Evolutionary conservation across 2,797 vertebrate genomes (phyloP).

Genomic region (Delichon dasypus): DNA sequence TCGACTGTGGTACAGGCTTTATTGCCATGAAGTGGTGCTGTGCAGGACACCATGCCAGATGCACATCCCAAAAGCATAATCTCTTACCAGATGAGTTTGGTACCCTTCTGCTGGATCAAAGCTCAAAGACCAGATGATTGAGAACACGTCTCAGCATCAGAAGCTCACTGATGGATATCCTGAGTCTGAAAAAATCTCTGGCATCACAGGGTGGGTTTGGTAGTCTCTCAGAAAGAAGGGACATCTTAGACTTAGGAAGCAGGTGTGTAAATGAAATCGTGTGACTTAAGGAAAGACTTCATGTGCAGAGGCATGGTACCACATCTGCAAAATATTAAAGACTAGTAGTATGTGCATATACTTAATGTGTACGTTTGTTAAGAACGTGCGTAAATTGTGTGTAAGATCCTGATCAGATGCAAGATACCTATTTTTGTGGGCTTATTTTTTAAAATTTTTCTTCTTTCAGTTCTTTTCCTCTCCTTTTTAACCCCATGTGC

Average conservation of each 20-base stretch:
- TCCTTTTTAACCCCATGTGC: not conserved
- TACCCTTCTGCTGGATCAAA: not conserved
- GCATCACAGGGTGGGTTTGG: not conserved
- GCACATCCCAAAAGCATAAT: not conserved
- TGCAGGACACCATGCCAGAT: not conserved
- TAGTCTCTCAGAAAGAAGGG: not conserved
- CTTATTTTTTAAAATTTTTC: not conserved
- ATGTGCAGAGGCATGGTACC: not conserved
- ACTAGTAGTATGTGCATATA: not conserved
- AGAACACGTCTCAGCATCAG: not conserved
- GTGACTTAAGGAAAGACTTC: not conserved
- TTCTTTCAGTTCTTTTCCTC: not conserved
- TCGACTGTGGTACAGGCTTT: not conserved
- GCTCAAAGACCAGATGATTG: not conserved
- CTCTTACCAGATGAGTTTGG: not conserved
- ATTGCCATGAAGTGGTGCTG: not conserved
- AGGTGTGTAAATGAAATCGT: not conserved
- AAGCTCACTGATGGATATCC: not conserved
- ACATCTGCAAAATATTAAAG: not conserved
- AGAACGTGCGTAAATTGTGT: not conserved
- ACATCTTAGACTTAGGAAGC: not conserved
- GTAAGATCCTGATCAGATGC: not conserved
- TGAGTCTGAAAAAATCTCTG: rapidly evolving
- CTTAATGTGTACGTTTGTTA: not conserved
- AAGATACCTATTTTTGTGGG: not conserved